Percentiles rank a stretch among this genome's conserved stretches.
phyloP scores from a whole-genome alignment of 2,113 vertebrate genomes.

The Colossoma macropomum region DNA sequence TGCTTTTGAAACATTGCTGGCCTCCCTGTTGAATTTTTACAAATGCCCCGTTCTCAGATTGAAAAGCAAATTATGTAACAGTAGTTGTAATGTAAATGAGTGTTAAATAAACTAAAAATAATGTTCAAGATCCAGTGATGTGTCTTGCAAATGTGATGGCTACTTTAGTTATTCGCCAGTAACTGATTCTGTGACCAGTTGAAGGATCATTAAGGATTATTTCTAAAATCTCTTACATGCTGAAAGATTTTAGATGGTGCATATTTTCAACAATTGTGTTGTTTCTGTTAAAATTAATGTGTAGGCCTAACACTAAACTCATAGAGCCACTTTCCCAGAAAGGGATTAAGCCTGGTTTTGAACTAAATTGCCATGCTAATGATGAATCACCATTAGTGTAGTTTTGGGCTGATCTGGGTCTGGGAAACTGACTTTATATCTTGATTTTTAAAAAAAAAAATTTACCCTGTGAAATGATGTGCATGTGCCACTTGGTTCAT shows the following conservation, averaged over 20 bases:
- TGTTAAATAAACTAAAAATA: neutral
- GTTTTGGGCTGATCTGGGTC: neutral
- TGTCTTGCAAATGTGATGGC: constrained; percentile 12
- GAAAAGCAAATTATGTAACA: too few species aligned
- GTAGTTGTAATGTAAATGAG: neutral
- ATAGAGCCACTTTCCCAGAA: too few species aligned
- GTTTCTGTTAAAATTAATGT: too few species aligned
- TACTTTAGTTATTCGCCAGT: neutral
- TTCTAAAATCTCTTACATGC: neutral
- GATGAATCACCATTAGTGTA: too few species aligned
- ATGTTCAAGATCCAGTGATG: constrained; percentile 7
- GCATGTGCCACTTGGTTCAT: neutral
- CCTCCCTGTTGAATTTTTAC: neutral
- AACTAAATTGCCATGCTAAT: too few species aligned
- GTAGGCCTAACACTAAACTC: too few species aligned
- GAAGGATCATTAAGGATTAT: neutral
- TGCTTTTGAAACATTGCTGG: neutral
- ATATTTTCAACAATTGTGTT: too few species aligned
- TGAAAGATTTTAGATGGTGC: neutral
- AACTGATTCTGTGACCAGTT: constrained; percentile 3
- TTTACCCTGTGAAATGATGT: neutral
- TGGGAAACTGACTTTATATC: neutral
- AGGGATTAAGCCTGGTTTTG: too few species aligned
- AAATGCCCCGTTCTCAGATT: neutral
- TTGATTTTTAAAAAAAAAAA: too few species aligned